These are phyloP conservation scores for Rallus limicola DNA, from an alignment of 2,113 vertebrate genomes.

Conservation along the genomic window DNA sequence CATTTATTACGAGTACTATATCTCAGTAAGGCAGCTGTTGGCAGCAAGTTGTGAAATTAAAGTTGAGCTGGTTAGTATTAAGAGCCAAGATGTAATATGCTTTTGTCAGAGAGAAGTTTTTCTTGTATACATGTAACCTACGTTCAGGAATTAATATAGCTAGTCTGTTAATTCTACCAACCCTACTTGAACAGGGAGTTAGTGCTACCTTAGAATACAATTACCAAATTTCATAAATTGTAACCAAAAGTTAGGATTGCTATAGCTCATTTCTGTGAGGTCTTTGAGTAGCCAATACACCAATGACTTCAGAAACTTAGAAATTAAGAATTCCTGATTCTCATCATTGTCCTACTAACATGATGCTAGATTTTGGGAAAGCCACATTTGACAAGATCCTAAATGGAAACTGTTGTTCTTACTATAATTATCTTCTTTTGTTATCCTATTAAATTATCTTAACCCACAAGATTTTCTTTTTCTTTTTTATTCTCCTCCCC, in stretches of 20 bases:
- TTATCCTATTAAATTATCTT: no score
- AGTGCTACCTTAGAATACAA: not conserved
- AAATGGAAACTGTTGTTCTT: not conserved
- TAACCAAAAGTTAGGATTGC: not conserved
- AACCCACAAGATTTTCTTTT: no score
- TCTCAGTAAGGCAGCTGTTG: constrained; percentile 72
- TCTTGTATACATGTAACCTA: not conserved
- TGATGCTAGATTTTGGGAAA: not conserved
- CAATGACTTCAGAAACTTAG: not conserved
- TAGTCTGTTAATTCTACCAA: not conserved
- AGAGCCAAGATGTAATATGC: constrained; percentile 59
- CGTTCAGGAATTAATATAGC: constrained; percentile 36
- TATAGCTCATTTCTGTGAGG: not conserved
- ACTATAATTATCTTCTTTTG: no score
- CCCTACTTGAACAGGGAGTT: not conserved
- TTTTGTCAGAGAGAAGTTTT: constrained; percentile 62
- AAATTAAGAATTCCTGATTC: not conserved
- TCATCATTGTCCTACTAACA: not conserved
- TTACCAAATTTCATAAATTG: not conserved
- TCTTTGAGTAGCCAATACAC: not conserved
- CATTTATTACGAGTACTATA: constrained; percentile 65
- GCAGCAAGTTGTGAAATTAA: constrained; percentile 71
- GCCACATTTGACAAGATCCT: not conserved
- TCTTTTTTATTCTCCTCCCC: no score
- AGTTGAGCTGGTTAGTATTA: constrained; percentile 57